phyloP scores from a whole-genome alignment of 2,888 invertebrate genomes.

The Agrotis puta region DNA sequence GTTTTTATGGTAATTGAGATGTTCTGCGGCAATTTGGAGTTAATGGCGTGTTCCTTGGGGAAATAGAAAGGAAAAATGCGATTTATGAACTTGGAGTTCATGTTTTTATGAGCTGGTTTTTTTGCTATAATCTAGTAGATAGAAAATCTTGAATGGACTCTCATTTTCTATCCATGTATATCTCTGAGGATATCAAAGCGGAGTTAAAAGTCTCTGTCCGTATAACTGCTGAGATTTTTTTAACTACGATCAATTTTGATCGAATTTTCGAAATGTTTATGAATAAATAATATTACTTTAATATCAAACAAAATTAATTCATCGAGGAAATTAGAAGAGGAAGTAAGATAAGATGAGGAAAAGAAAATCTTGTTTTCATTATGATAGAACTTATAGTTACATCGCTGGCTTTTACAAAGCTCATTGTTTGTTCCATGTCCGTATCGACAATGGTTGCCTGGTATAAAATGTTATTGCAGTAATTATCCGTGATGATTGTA shows the following conservation, averaged over 20 bases:
- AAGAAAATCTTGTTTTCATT: background rate
- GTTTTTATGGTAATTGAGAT: constrained; percentile 64
- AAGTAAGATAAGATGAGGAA: too few relatives aligned
- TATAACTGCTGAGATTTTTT: background rate
- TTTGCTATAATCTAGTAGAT: constrained; percentile 13
- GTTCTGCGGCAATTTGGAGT: constrained; percentile 61
- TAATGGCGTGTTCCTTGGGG: constrained; percentile 62
- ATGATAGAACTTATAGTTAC: background rate
- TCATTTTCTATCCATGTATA: background rate
- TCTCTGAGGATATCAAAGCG: too few relatives aligned
- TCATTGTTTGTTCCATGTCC: constrained; percentile 1
- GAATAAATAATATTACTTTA: too few relatives aligned
- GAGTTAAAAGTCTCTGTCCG: background rate
- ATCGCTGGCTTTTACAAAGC: background rate
- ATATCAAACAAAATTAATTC: too few relatives aligned
- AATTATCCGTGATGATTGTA: constrained; percentile 15
- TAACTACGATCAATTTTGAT: background rate
- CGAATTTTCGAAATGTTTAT: too few relatives aligned
- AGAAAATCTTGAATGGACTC: background rate
- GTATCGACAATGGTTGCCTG: constrained; percentile 6
- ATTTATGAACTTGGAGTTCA: constrained; percentile 50
- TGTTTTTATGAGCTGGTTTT: constrained; percentile 27
- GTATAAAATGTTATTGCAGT: constrained; percentile 2
- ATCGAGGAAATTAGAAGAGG: too few relatives aligned
- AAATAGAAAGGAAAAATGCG: constrained; percentile 44